Conservation (phyloP, 2,113 vertebrate species). For the Ceratotherium simum region DNA sequence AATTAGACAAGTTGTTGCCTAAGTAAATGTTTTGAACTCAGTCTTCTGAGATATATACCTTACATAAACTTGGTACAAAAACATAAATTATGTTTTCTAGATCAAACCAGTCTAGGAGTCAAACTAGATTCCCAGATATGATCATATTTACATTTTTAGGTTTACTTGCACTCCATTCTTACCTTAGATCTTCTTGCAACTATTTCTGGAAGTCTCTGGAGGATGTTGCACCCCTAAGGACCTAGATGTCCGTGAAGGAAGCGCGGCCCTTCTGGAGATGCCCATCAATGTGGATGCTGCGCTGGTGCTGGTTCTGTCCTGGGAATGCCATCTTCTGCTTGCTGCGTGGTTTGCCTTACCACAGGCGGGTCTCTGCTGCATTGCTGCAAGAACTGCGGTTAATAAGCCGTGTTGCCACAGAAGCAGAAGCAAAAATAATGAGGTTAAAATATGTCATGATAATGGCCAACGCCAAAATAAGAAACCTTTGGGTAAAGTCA, state of each 20-base stretch:
- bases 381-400: not conserved
- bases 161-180: not conserved
- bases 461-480: not conserved
- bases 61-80: not conserved
- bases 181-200: not conserved
- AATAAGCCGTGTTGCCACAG: not conserved
- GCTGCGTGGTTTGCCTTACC: not conserved
- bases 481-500: not conserved
- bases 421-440: not conserved
- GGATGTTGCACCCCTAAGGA: not conserved
- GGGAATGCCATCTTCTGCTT: not conserved
- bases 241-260: not conserved
- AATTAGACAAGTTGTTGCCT: not conserved
- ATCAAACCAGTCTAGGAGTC: not conserved
- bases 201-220: not conserved
- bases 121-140: not conserved
- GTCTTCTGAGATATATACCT: not conserved
- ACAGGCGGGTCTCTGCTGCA: not conserved
- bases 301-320: not conserved
- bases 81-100: not conserved
- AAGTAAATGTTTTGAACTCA: not conserved
- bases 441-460: not conserved
- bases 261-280: not conserved
- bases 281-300: too few species aligned
- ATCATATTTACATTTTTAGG: not conserved